Base-by-base conservation (phyloP, 2,113 vertebrate genomes). In the Hipposideros armiger region DNA sequence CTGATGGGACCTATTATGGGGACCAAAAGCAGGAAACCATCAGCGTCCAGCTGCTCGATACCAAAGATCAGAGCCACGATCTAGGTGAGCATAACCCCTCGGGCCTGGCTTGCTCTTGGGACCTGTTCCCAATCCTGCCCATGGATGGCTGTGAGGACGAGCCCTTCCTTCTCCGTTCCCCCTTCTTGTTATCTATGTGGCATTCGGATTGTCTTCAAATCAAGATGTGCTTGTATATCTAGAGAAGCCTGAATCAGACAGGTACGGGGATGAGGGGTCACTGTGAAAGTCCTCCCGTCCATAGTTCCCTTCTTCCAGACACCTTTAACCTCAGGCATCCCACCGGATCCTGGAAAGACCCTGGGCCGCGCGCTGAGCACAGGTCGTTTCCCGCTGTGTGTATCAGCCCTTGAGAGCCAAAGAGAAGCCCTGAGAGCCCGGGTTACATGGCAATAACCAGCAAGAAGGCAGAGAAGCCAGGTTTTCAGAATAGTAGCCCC, bases 21-120 rank as follows among this genome's bases (percentile, higher is more conserved):
- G 99, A 99, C 97, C 99, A 99, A 97, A 99, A 99, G 76, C 99
- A 99, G 97, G 99, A 99, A 96, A 99, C 99, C 77, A 99, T 99
- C 19, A 99, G 99, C 6, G 99, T 99, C 72, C 99, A 99, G 95
- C 98, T 99, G 91, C 97, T 99, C 93, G 99, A 99, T 97, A 99
- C 99, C 95, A 99, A 99, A 97, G 99, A 99, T 74, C 98, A 99
- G 94, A 99, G 98, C 92, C 99, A 99, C 1, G 99, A 99, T 90
- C 98, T 99, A 50, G 99, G 99, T 99, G 97, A 99, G 99, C 83
- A 4, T 19, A 5, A 50, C 56, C 5, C 67, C 26, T 66, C 14
- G 28, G 11, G 58, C 4, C 40, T 42, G 58, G 16, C 77, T 87
- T 90, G 30, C 36, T 28, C 5, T 24, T 3, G 24, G 45, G 2